Evolutionary conservation across 2,888 invertebrate genomes (phyloP).

Genomic region (Mythimna ferrago): DNA sequence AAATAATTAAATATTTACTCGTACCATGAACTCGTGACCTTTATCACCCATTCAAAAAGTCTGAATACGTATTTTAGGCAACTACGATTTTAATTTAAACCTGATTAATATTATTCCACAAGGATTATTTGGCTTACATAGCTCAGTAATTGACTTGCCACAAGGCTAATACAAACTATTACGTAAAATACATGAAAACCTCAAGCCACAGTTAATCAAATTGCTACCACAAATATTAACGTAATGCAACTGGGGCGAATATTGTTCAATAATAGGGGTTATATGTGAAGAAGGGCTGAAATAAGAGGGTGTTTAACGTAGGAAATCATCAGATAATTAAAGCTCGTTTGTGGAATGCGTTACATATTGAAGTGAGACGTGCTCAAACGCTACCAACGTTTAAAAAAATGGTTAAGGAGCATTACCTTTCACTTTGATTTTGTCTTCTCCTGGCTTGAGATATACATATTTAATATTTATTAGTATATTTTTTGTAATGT

Average conservation of each 20-base stretch:
- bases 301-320: too few species aligned
- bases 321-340: too few species aligned
- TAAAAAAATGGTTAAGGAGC: too few species aligned
- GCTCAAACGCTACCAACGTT: too few species aligned
- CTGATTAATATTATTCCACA: background rate
- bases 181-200: constrained; percentile 21
- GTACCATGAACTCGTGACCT: background rate
- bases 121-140: background rate
- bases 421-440: too few species aligned
- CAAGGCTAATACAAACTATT: constrained; percentile 23
- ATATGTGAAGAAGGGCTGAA: too few species aligned
- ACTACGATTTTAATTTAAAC: background rate
- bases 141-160: constrained; percentile 15
- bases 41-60: background rate
- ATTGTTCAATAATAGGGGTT: background rate
- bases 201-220: constrained; percentile 41
- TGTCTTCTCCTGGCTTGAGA: too few species aligned
- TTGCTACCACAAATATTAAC: constrained; percentile 23
- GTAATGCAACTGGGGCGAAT: background rate
- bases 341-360: too few species aligned
- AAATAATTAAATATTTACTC: background rate
- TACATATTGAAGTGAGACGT: too few species aligned
- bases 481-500: too few species aligned
- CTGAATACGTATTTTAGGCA: too few species aligned
- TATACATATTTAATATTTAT: too few species aligned